Base-by-base conservation (phyloP, 1,140 invertebrate genomes). In the Ceratitis capitata region DNA sequence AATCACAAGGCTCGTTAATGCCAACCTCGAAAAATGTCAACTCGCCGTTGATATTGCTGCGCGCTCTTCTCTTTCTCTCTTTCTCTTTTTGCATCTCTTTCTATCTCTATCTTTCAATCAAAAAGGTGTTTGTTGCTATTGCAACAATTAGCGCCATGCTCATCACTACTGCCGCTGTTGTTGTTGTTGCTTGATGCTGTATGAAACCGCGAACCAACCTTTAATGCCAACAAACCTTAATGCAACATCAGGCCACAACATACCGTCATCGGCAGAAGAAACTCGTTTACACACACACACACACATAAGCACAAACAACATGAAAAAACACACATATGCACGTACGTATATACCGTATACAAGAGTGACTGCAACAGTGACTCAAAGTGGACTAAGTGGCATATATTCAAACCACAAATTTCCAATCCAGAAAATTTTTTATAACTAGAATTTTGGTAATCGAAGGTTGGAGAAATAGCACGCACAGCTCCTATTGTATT, bases 211-310 rank as follows among this genome's bases (percentile, higher is more conserved):
- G 35, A 69, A 69, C 64, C 64, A 69, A 69, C 64, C 64, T 69
- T 39, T 69, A 69, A 69, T 69, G 64, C 64, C 29, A 42, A 35
- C 64, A 69, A n/a, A 69, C 64, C 14, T 69, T 69, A 69, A 69
- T 69, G 64, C 32, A 69, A 69, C 64, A 69, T 69, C 64, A 39
- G 64, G 35, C 64, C 64, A 69, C 64, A 69, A 69, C 64, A 69
- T 39, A 69, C 39, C 64, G 64, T 39, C 64, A 35, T 69, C 29
- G 19, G 35, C 64, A 42, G 3, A 16, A 42, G 14, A 1, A 0
- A 19, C 1, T 12, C 26, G 19, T 1, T 0, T 39, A 64, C 58
- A 64, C 19, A 6, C 19, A 23, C 51, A 23, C 51, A 56, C n/a
- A 56, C 51, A 56, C 14, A 1, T n/a, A 32, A 10, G 23, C 12